Evolutionary conservation across 2,888 invertebrate species (phyloP), one percentile per base, ranked within the genome.

Genomic region (Erebia ligea): DNA sequence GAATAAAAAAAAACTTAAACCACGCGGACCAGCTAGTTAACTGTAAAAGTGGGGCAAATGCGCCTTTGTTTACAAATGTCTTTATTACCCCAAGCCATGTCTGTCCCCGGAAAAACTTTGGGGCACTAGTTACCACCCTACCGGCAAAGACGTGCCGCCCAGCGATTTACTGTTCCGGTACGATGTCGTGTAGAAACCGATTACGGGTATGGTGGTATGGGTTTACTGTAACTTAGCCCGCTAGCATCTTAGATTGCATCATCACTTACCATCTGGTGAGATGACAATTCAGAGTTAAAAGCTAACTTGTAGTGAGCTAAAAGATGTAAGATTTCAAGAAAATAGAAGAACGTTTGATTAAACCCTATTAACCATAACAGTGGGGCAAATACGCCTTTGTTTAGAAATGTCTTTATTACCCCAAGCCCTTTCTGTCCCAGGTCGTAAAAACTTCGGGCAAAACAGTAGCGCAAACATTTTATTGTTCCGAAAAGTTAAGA

Each of bases 371-470:
- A 4, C 59, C 40, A 59, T 59, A n/a, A 42, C 58, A 9, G 40
- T 1, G 42, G 59, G 59, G 40, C 40, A 15, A 13, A 2, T 3
- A 15, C 57, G 15, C n/a, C 19, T 40, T 59, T 59, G 59, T 59
- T 59, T 59, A 42, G 59, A 42, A 59, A 40, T 17, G n/a, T 59
- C 59, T 59, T 59, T 59, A 59, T 59, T 42, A 59, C 40, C 34
- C 34, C 34, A n/a, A 9, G 17, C 5, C 40, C 59, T 42, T 25
- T 25, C 11, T 19, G 13, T 13, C 13, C 56, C 59, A 5, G 21
- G 13, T 25, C 52, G 52, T 52, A 52, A 52, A 52, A 52, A 52
- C 52, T 52, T 52, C n/a, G 15, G 56, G 56, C 5, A 10, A 34
- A 25, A 59, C 42, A 17, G 17, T 10, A 59, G 42, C 59, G n/a